These are phyloP conservation scores for Napeogenes sylphis DNA, from an alignment of 2,888 invertebrate species.

Conservation along the genomic window DNA sequence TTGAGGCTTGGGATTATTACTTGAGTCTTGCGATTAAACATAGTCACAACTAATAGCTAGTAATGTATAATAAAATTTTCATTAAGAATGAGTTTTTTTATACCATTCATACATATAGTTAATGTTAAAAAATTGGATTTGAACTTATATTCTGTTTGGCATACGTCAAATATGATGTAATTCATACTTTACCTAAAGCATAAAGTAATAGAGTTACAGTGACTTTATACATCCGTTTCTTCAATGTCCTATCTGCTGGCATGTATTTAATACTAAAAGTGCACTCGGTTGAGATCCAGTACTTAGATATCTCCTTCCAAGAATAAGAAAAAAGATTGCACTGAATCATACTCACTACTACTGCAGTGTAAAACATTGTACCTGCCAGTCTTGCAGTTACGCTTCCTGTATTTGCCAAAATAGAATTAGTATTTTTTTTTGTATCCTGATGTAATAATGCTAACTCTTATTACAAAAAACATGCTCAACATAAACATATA, in stretches of 20 bases:
- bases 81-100: neutral
- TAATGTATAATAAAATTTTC: neutral
- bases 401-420: constrained; percentile 41
- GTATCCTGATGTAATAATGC: too few relatives aligned
- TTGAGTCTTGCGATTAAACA: too few relatives aligned
- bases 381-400: constrained; percentile 55
- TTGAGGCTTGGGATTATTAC: too few relatives aligned
- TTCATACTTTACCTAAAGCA: constrained; percentile 40
- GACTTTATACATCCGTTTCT: constrained; percentile 40
- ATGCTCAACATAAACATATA: constrained; percentile 12
- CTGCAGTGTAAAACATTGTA: constrained; percentile 55
- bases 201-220: constrained; percentile 36
- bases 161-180: too few relatives aligned
- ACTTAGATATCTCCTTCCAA: constrained; percentile 41
- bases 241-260: constrained; percentile 42
- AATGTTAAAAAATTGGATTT: neutral
- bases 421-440: constrained; percentile 6
- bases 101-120: too few relatives aligned
- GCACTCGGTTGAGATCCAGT: constrained; percentile 48
- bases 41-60: too few relatives aligned
- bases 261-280: constrained; percentile 37
- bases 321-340: constrained; percentile 44
- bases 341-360: constrained; percentile 46
- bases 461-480: too few relatives aligned
- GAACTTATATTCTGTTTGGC: too few relatives aligned